Conservation (phyloP, 2,888 invertebrate genomes). For the Leptinotarsa haldemani region DNA sequence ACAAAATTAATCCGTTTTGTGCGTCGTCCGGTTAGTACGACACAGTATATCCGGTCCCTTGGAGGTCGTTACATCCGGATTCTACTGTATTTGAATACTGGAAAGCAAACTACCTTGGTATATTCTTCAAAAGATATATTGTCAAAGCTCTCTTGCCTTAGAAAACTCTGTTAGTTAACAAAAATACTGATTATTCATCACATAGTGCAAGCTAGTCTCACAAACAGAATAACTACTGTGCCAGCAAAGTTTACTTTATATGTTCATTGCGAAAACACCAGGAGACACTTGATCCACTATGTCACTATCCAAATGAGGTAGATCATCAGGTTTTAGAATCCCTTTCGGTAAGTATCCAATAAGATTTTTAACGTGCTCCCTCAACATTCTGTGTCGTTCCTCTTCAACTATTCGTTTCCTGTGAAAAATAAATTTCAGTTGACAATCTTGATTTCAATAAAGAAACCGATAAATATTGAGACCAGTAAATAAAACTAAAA, state of each 20-base stretch:
- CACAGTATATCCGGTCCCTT: too few relatives aligned
- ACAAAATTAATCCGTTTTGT: too few relatives aligned
- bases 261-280: neutral
- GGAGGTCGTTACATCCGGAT: too few relatives aligned
- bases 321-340: constrained; percentile 66
- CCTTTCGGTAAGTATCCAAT: constrained; percentile 72
- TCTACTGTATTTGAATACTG: neutral
- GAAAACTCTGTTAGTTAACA: neutral
- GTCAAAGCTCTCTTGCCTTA: neutral
- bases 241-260: constrained; percentile 1
- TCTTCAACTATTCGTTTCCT: constrained; percentile 69
- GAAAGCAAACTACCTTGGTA: neutral
- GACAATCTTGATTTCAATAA: neutral
- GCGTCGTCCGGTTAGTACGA: too few relatives aligned
- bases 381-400: constrained; percentile 70
- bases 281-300: constrained; percentile 25
- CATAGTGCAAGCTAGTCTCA: neutral
- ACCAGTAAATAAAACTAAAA: too few relatives aligned
- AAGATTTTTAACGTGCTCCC: constrained; percentile 70
- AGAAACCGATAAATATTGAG: too few relatives aligned
- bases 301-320: constrained; percentile 62
- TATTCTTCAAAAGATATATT: neutral
- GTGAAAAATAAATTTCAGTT: constrained; percentile 45
- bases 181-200: neutral
- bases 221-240: neutral